Evolutionary conservation across 2,113 vertebrate species (phyloP).

Genomic region (Tretioscincus oriximinensis): DNA sequence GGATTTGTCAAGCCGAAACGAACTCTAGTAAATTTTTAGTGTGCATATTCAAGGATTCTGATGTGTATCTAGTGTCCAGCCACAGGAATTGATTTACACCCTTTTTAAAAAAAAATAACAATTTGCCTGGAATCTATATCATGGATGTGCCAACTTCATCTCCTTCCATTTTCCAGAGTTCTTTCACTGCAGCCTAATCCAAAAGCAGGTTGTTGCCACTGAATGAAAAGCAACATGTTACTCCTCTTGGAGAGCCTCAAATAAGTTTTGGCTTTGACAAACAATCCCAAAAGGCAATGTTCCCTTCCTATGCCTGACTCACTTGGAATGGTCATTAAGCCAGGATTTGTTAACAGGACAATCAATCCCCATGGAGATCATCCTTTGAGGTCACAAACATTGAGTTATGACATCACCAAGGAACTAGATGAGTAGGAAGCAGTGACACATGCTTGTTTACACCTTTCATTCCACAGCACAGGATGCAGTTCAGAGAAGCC

Average conservation of each 20-base stretch:
- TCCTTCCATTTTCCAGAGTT: not conserved
- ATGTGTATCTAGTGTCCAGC: not conserved
- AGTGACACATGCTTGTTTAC: not conserved
- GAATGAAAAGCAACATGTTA: no score
- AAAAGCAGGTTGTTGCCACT: not conserved
- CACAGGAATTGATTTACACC: not conserved
- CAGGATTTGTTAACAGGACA: constrained; percentile 1
- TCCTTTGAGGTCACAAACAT: constrained; percentile 23
- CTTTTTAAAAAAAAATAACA: not conserved
- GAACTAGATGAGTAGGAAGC: not conserved
- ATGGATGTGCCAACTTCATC: not conserved
- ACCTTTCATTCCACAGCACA: not conserved
- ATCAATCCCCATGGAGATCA: constrained; percentile 18
- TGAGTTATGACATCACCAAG: constrained; percentile 19
- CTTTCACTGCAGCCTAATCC: not conserved
- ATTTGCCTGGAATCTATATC: no score
- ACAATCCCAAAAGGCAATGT: constrained; percentile 5
- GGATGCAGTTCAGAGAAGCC: not conserved
- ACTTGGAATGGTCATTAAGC: constrained; percentile 1
- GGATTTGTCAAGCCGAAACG: not conserved
- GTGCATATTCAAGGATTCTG: not conserved
- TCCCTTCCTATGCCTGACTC: not conserved
- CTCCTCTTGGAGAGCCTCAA: not conserved
- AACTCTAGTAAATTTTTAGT: not conserved
- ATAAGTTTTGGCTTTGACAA: not conserved